phyloP scores from a whole-genome alignment of 2,888 invertebrate species.

The Aphrophora alni region DNA sequence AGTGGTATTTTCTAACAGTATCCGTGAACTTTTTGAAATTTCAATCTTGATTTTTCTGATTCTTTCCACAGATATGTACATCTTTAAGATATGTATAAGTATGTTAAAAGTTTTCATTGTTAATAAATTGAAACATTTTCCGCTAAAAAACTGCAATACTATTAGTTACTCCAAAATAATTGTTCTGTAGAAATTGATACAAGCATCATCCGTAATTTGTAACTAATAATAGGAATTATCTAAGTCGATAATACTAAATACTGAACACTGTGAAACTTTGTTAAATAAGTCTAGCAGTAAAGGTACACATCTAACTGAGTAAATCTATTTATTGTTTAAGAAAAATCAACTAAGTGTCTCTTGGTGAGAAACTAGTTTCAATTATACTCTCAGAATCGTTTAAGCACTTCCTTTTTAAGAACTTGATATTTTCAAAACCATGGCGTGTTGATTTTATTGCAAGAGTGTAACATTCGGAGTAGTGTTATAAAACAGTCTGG shows the following conservation, averaged over 20 bases:
- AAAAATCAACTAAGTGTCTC: too few species aligned
- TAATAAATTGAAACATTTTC: background rate
- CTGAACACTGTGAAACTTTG: background rate
- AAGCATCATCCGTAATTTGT: background rate
- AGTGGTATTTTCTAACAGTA: background rate
- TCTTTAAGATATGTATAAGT: background rate
- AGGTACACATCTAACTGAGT: too few species aligned
- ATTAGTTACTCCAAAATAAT: slow-evolving; percentile 20
- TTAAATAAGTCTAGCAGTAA: background rate
- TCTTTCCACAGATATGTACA: background rate
- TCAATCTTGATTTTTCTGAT: slow-evolving; percentile 17
- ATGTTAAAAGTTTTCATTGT: background rate
- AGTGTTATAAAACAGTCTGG: too few species aligned
- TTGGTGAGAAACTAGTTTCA: too few species aligned
- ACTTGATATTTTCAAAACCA: background rate
- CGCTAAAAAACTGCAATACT: slow-evolving; percentile 16
- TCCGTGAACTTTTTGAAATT: slow-evolving; percentile 10
- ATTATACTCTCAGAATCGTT: too few species aligned
- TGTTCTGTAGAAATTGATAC: background rate
- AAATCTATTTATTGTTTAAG: too few species aligned
- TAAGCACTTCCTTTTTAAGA: background rate
- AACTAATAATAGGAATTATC: background rate
- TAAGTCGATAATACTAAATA: background rate
- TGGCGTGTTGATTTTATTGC: too few species aligned
- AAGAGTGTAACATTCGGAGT: too few species aligned